These are phyloP conservation scores for Lepidurus packardi DNA, from an alignment of 1,140 invertebrate species.

Conservation along the genomic window DNA sequence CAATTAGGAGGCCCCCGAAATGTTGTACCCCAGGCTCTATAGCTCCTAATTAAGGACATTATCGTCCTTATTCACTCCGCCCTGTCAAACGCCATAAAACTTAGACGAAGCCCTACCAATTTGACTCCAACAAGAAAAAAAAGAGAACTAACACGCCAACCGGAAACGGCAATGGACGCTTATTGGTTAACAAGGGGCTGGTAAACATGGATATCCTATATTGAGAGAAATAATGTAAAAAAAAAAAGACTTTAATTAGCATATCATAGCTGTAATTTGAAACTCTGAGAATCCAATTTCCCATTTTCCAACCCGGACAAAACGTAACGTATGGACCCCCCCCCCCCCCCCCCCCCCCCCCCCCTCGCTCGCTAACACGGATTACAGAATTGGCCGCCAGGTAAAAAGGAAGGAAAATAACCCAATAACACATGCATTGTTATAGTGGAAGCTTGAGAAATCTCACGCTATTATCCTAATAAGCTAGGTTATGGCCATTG, in stretches of 20 bases:
- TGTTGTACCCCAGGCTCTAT: neutral
- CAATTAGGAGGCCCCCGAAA: neutral
- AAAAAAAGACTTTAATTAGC: neutral
- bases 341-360: no score
- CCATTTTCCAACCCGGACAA: no score
- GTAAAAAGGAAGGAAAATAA: neutral
- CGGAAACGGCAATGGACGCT: neutral
- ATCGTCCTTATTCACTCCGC: constrained; percentile 7
- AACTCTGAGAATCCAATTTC: neutral
- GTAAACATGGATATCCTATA: no score
- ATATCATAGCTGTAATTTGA: neutral
- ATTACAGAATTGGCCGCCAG: no score
- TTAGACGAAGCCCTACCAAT: neutral
- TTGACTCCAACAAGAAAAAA: neutral
- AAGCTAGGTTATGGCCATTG: constrained; percentile 2
- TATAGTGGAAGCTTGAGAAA: neutral
- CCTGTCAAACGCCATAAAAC: constrained; percentile 14
- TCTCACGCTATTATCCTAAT: constrained; percentile 22
- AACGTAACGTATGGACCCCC: no score
- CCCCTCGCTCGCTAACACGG: no score
- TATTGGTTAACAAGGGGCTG: neutral
- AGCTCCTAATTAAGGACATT: neutral
- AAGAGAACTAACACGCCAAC: constrained; percentile 2
- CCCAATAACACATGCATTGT: neutral
- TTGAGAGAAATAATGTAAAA: no score